Evolutionary conservation across 2,888 invertebrate genomes (phyloP).

Genomic region (Coelopa pilipes): DNA sequence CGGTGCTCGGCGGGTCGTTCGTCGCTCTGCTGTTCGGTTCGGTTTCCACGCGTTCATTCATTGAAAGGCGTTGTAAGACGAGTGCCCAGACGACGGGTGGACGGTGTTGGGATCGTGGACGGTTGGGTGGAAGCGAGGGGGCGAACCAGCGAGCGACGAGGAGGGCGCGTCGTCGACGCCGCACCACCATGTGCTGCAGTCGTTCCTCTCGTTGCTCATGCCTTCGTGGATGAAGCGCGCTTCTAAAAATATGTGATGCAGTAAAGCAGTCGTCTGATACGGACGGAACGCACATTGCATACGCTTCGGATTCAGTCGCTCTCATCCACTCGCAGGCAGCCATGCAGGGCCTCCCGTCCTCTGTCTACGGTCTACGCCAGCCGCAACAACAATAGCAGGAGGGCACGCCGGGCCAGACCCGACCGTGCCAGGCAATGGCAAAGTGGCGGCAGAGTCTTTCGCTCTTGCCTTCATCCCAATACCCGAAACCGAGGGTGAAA

Average conservation of each 20-base stretch:
- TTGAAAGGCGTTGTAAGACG: not conserved
- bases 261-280: not conserved
- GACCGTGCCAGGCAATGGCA: not conserved
- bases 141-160: not conserved
- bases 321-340: not conserved
- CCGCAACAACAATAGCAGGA: too few relatives aligned
- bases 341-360: too few relatives aligned
- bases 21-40: too few relatives aligned
- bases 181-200: not conserved
- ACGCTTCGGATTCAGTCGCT: constrained; percentile 37
- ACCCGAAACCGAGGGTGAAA: constrained; percentile 31
- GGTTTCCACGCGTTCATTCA: constrained; percentile 26
- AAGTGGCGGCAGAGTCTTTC: constrained; percentile 1
- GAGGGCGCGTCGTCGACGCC: not conserved
- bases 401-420: too few relatives aligned
- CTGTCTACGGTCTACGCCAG: too few relatives aligned
- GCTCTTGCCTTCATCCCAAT: not conserved
- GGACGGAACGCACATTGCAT: constrained; percentile 44
- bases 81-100: not conserved
- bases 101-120: too few relatives aligned
- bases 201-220: not conserved
- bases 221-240: too few relatives aligned
- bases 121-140: too few relatives aligned
- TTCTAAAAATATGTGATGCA: constrained; percentile 26
- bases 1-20: too few relatives aligned